These are phyloP conservation scores for Scaptodrosophila latifasciaeformis DNA, from an alignment of 2,888 invertebrate species.

Conservation along the genomic window DNA sequence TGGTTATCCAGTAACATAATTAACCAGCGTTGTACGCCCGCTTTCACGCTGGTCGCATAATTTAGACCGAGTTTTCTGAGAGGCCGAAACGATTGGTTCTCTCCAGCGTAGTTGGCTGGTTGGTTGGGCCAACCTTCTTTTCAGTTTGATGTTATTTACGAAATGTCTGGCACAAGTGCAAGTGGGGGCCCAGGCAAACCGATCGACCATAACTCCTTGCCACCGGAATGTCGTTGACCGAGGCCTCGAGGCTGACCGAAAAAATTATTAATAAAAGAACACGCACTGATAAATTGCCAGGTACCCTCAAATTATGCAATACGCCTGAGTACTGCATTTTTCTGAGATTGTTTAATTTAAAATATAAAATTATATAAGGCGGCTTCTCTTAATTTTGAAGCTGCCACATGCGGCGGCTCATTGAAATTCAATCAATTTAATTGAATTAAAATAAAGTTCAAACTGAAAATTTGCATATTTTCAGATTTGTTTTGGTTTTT, in stretches of 20 bases:
- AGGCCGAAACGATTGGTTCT: conserved; percentile 3
- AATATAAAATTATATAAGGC: no score
- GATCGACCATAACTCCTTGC: conserved; percentile 22
- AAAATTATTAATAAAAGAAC: conserved; percentile 49
- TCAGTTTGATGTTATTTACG: conserved; percentile 49
- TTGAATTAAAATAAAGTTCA: no score
- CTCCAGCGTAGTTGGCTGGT: conserved; percentile 1
- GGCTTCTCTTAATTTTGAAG: no score
- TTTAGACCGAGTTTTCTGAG: conserved; percentile 27
- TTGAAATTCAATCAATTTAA: conserved; percentile 1
- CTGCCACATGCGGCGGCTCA: background rate
- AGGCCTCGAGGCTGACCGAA: conserved; percentile 19
- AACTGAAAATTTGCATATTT: background rate
- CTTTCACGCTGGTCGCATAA: conserved; percentile 56
- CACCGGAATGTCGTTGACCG: conserved; percentile 8
- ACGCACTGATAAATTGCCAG: conserved; percentile 47
- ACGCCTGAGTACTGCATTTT: conserved; percentile 21
- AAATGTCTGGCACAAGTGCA: conserved; percentile 5
- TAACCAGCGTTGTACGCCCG: conserved; percentile 55
- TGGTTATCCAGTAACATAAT: conserved; percentile 60
- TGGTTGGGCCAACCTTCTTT: conserved; percentile 6
- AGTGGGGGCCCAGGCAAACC: conserved; percentile 13
- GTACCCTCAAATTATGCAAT: conserved; percentile 45
- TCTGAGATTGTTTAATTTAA: no score
- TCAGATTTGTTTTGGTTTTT: background rate